phyloP scores from a whole-genome alignment of 2,113 vertebrate species.

The Paedocypris sp. region DNA sequence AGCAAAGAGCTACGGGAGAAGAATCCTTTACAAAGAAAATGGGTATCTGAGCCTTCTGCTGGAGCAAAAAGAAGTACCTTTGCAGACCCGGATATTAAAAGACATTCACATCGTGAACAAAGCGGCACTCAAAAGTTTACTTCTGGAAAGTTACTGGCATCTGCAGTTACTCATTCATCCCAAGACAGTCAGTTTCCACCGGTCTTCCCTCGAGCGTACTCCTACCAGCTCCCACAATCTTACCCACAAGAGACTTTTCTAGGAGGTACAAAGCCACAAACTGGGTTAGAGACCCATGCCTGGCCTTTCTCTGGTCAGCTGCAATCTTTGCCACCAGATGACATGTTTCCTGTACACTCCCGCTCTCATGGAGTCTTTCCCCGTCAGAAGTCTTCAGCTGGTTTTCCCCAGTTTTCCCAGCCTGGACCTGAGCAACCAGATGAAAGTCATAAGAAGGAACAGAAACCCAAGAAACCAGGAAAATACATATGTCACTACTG shows the following conservation, averaged over 20 bases:
- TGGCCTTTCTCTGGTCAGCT: conserved; percentile 85
- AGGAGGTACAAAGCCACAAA: conserved; percentile 79
- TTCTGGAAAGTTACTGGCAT: conserved; percentile 72
- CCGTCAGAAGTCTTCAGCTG: conserved; percentile 82
- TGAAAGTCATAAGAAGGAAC: conserved; percentile 87
- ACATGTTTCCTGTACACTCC: conserved; percentile 78
- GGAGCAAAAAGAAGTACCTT: conserved; percentile 78
- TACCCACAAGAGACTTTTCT: conserved; percentile 84
- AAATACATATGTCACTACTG: conserved; percentile 97
- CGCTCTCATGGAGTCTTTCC: conserved; percentile 75
- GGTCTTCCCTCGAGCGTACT: conserved; percentile 67
- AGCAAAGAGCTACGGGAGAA: conserved; percentile 82
- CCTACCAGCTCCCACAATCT: conserved; percentile 76
- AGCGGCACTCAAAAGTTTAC: conserved; percentile 73
- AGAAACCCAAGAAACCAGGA: conserved; percentile 94
- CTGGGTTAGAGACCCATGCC: conserved; percentile 78
- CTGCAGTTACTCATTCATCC: conserved; percentile 64
- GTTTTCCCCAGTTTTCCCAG: conserved; percentile 84
- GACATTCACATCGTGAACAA: conserved; percentile 67
- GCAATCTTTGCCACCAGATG: conserved; percentile 74
- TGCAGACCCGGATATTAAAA: conserved; percentile 70
- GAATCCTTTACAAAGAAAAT: conserved; percentile 73
- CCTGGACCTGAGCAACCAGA: conserved; percentile 77
- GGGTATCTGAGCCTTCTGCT: conserved; percentile 80
- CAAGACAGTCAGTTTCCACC: conserved; percentile 74